A percentile compares a stretch with the other conserved stretches of the same genome.
phyloP scores from a whole-genome alignment of 2,797 vertebrate species.

The Nasua narica region DNA sequence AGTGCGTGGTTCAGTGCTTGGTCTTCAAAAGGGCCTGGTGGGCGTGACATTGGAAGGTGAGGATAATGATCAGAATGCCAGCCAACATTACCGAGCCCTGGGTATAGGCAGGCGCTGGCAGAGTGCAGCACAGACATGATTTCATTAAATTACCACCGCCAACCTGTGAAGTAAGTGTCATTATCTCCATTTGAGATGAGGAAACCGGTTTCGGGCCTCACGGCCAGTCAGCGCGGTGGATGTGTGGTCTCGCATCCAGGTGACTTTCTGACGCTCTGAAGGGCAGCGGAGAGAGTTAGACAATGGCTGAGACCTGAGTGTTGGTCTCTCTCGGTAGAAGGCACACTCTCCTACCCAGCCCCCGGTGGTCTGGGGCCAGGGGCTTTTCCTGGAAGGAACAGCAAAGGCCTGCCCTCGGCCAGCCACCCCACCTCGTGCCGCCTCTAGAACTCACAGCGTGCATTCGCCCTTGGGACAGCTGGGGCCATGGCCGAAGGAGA shows the following conservation, averaged over 20 bases:
- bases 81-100: neutral
- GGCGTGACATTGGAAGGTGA: neutral
- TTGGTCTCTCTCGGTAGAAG: neutral
- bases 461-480: neutral
- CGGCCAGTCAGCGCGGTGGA: neutral
- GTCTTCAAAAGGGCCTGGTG: neutral
- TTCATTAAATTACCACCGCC: neutral
- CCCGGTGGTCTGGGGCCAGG: neutral
- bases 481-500: neutral
- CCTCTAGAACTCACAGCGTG: neutral
- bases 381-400: neutral
- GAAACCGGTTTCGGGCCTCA: neutral
- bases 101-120: neutral
- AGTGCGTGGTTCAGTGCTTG: neutral
- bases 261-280: neutral
- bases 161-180: neutral
- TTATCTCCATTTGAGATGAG: neutral
- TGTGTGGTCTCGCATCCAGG: neutral
- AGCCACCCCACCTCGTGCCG: neutral
- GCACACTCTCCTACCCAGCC: neutral
- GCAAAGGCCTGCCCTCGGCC: neutral
- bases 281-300: neutral
- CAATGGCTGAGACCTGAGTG: neutral
- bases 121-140: neutral
- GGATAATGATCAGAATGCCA: neutral